A percentile compares a stretch with the other conserved stretches of the same genome.
phyloP scores from a whole-genome alignment of 2,888 invertebrate genomes.

The Standfussiana lucernea region DNA sequence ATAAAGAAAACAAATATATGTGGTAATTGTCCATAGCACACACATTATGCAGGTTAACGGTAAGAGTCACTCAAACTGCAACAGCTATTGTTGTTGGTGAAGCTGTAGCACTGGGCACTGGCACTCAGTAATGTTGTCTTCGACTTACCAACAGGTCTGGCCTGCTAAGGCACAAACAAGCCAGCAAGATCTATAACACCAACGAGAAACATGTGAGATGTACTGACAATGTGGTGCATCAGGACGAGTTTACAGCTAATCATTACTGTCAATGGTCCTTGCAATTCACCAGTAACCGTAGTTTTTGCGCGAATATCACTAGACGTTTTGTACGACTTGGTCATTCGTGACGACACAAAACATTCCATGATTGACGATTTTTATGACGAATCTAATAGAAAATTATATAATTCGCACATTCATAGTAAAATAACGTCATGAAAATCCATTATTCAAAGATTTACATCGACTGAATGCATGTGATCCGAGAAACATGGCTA shows the following conservation, averaged over 20 bases:
- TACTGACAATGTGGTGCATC: conserved; percentile 87
- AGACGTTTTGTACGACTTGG: conserved; percentile 76
- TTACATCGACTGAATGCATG: conserved; percentile 86
- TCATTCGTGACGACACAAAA: conserved; percentile 78
- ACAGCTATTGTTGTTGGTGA: conserved; percentile 86
- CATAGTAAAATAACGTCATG: conserved; percentile 79
- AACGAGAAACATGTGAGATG: conserved; percentile 88
- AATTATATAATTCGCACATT: conserved; percentile 87
- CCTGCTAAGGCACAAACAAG: conserved; percentile 94
- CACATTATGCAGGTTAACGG: conserved; percentile 89
- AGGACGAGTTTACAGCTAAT: conserved; percentile 84
- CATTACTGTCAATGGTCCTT: conserved; percentile 88
- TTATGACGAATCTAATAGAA: conserved; percentile 76
- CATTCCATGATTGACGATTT: conserved; percentile 77
- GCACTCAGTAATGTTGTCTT: conserved; percentile 85
- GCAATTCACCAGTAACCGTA: conserved; percentile 87
- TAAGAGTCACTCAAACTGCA: conserved; percentile 85
- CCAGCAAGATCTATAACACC: conserved; percentile 94
- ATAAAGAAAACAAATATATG: conserved; percentile 83
- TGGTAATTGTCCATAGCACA: conserved; percentile 86
- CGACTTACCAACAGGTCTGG: conserved; percentile 94
- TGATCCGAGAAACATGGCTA: conserved; percentile 90
- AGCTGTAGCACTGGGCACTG: conserved; percentile 82
- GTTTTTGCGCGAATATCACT: conserved; percentile 89
- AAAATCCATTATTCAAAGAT: conserved; percentile 81